Evolutionary conservation across 2,113 vertebrate species (phyloP).

Genomic region (Ranitomeya imitator): DNA sequence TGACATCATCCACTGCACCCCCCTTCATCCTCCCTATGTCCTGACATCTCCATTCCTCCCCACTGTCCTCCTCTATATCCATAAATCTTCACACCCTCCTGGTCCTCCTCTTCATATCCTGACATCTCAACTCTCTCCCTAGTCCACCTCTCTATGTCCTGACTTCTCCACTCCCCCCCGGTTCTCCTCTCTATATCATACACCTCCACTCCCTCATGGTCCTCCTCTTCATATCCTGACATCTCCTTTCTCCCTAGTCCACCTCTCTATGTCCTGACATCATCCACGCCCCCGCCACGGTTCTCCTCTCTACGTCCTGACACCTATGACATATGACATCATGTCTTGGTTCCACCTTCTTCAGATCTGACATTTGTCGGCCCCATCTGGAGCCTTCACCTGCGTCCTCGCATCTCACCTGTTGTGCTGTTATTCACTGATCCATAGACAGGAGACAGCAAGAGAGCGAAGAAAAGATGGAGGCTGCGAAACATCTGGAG

Average conservation of each 20-base stretch:
- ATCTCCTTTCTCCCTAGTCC: neutral
- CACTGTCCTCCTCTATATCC: neutral
- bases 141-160: neutral
- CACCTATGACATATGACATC: neutral
- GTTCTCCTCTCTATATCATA: neutral
- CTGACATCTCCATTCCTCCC: neutral
- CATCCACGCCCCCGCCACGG: neutral
- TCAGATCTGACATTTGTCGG: too few relatives aligned
- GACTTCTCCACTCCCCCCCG: neutral
- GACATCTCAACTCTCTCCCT: neutral
- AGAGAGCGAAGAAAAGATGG: constrained; percentile 26
- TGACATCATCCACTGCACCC: too few relatives aligned
- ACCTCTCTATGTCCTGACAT: neutral
- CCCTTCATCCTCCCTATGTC: neutral
- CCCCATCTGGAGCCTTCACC: too few relatives aligned
- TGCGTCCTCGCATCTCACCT: constrained; percentile 1
- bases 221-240: neutral
- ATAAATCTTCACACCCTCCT: neutral
- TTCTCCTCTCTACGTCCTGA: neutral
- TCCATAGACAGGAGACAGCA: constrained; percentile 39
- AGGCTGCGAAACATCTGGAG: constrained; percentile 39
- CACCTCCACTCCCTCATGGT: neutral
- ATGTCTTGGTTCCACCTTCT: neutral
- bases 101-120: too few relatives aligned
- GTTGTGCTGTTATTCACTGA: constrained; percentile 39